Percentiles rank a stretch among this genome's conserved stretches.
phyloP scores from a whole-genome alignment of 2,113 vertebrate species.

The Columba janthina region DNA sequence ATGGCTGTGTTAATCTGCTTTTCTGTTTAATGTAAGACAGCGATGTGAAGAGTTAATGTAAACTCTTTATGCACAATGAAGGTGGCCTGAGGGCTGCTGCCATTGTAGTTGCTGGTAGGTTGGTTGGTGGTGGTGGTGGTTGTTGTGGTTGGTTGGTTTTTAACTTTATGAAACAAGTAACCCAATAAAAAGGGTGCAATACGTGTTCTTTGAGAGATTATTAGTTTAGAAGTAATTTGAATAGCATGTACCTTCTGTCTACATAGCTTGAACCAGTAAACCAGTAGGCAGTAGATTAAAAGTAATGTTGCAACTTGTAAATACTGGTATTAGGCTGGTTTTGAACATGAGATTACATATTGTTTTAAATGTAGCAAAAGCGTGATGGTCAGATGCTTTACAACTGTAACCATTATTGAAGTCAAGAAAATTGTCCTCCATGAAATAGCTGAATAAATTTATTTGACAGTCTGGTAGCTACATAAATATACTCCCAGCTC shows the following conservation, averaged over 20 bases:
- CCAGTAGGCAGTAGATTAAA: not conserved
- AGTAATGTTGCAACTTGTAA: not conserved
- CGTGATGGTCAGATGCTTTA: not conserved
- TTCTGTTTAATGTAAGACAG: not conserved
- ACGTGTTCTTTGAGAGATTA: not conserved
- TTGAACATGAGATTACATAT: not conserved
- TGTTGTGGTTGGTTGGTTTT: not conserved
- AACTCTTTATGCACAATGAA: not conserved
- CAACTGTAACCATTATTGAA: not conserved
- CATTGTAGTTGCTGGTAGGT: not conserved
- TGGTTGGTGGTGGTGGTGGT: not conserved
- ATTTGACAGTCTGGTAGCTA: not conserved
- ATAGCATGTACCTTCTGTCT: not conserved
- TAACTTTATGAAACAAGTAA: not conserved
- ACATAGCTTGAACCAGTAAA: not conserved
- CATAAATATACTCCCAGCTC: not conserved
- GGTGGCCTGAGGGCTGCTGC: not conserved
- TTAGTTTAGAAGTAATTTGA: not conserved
- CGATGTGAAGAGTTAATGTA: not conserved
- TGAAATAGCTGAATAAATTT: not conserved
- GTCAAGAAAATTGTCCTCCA: not conserved
- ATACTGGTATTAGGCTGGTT: not conserved
- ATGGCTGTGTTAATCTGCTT: not conserved
- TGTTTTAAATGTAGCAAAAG: not conserved
- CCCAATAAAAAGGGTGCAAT: not conserved